These are phyloP conservation scores for Cygnus olor DNA, from an alignment of 2,797 vertebrate genomes.

Conservation along the genomic window DNA sequence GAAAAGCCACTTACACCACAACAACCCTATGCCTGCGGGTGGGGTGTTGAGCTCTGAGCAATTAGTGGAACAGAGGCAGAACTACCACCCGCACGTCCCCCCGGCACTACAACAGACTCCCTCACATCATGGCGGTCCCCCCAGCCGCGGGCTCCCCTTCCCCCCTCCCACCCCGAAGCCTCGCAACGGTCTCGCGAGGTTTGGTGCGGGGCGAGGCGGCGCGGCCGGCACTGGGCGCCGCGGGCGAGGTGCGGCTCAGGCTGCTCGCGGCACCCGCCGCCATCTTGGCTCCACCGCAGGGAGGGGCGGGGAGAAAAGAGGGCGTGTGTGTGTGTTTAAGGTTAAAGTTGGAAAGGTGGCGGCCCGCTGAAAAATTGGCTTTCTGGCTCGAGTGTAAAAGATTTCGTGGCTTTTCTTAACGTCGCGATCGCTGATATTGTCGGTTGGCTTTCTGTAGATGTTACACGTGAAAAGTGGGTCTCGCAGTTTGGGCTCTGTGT, in stretches of 20 bases:
- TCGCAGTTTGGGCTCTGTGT: accelerated
- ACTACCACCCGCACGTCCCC: no score
- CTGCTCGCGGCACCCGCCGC: not conserved
- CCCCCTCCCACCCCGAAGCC: no score
- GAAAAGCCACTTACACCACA: not conserved
- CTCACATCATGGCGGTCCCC: no score
- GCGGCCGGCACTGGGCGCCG: not conserved
- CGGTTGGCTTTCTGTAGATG: accelerated
- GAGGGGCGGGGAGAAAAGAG: no score
- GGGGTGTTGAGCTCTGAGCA: not conserved
- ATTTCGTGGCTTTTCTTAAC: accelerated
- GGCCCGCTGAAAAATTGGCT: accelerated
- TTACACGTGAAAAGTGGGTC: accelerated
- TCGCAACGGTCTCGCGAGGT: no score
- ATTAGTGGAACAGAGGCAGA: not conserved
- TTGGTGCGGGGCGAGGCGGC: not conserved
- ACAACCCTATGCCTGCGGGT: not conserved
- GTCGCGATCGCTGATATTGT: accelerated
- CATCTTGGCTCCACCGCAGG: no score
- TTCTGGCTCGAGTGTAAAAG: not conserved
- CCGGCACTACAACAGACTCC: no score
- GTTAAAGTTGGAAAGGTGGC: not conserved
- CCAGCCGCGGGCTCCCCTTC: no score
- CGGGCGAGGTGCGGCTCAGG: not conserved
- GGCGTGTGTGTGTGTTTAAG: no score